phyloP scores from a whole-genome alignment of 64 coral and sea anemone genomes.

The Exaiptasia diaphana region DNA sequence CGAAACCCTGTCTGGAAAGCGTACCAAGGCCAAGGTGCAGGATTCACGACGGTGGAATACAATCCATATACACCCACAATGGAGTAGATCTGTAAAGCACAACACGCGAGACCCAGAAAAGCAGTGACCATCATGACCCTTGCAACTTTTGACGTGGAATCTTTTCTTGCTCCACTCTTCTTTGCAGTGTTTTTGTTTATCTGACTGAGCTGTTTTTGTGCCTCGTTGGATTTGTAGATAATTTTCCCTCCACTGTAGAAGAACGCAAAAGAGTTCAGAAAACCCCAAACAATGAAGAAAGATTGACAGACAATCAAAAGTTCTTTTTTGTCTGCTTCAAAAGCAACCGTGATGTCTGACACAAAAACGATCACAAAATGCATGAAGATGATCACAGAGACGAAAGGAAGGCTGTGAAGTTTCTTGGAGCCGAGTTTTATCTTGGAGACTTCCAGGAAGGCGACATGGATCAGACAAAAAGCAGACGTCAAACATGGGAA shows the following conservation, averaged over 20 bases:
- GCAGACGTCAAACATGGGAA: slow-evolving; percentile 62
- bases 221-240: neutral
- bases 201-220: slow-evolving; percentile 1
- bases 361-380: slow-evolving; percentile 38
- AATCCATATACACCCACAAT: slow-evolving; percentile 54
- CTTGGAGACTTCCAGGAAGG: slow-evolving; percentile 60
- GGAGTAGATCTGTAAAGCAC: slow-evolving; percentile 57
- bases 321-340: neutral
- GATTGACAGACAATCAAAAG: slow-evolving; percentile 58
- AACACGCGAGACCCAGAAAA: slow-evolving; percentile 36
- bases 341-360: neutral
- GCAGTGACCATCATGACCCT: slow-evolving; percentile 40
- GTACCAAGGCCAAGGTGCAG: slow-evolving; percentile 61
- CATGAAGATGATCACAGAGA: neutral
- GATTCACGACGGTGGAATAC: slow-evolving; percentile 31
- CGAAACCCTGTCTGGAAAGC: slow-evolving; percentile 60
- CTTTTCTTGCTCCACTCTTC: neutral
- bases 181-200: neutral
- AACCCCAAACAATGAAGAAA: slow-evolving; percentile 62
- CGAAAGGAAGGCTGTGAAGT: slow-evolving; percentile 11
- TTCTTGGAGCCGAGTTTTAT: slow-evolving; percentile 16
- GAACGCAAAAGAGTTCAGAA: slow-evolving; percentile 38
- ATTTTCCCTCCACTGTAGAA: slow-evolving; percentile 63
- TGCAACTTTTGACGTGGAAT: slow-evolving; percentile 36
- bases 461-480: slow-evolving; percentile 47